Base-by-base conservation (phyloP, 2,113 vertebrate genomes). In the Oncorhynchus kisutch region DNA sequence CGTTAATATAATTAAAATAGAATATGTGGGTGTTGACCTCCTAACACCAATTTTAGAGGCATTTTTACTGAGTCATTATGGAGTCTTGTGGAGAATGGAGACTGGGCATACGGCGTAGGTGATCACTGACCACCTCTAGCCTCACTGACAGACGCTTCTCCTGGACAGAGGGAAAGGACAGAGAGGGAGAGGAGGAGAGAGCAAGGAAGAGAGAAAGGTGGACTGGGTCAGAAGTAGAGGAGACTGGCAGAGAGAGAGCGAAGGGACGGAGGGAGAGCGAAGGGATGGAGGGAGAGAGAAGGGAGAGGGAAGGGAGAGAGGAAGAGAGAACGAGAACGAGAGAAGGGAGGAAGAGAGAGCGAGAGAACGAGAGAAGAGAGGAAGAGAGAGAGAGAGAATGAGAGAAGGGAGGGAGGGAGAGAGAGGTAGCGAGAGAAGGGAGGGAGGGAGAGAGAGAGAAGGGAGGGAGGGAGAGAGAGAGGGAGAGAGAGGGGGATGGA, bases 1-100 rank as follows among this genome's bases (percentile, higher is more conserved):
- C 80, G 31, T 78, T 74, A 84, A 82, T 76, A 66, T 87, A 88
- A 91, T 87, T 86, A 84, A 75, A 76, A 75, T 49, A 83, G 77
- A 78, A 71, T 51, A 34, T 67, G 34, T 67, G 45, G 8, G 49
- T 80, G 76, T 74, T 68, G 76, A 79, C 57, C 7, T 80, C 66
- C 8, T 29, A 76, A 75, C 65, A 70, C 48, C 67, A 25, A 75
- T 59, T 59, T 39, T 62, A 72, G 27, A 16, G 4, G 71, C 27
- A 54, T 73, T 72, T 77, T 80, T 70, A 78, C 76, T 82, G 79
- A 81, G 84, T 84, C 84, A 87, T 79, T 39, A 8, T 39, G 34
- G 34, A 8, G 34, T 39, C 34, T 39, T 39, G 34, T 39, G 22
- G 22, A 48, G 20, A 18, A 29, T 84, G 66, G 60, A 80, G 75